A percentile compares a stretch with the other conserved stretches of the same genome.
These are phyloP conservation scores for Caradrina clavipalpis DNA, from an alignment of 2,888 invertebrate species.

Conservation along the genomic window DNA sequence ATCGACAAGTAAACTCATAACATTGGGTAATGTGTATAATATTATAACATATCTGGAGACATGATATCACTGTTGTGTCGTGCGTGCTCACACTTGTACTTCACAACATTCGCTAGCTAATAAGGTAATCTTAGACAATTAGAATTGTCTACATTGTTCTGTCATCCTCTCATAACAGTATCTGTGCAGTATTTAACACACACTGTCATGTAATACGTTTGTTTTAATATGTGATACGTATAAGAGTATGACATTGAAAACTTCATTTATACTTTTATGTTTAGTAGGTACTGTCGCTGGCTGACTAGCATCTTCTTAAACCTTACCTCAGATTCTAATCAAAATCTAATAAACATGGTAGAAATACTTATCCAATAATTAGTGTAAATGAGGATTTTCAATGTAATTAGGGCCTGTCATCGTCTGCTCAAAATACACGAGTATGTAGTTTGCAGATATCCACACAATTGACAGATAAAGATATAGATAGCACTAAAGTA, in stretches of 20 bases:
- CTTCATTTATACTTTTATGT: not conserved
- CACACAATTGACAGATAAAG: too few species aligned
- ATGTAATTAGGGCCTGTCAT: too few species aligned
- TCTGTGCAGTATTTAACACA: slow-evolving; percentile 5
- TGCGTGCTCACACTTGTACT: slow-evolving; percentile 12
- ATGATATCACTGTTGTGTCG: slow-evolving; percentile 15
- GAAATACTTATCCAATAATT: not conserved
- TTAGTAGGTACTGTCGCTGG: not conserved
- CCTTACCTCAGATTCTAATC: not conserved
- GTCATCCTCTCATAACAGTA: slow-evolving; percentile 35
- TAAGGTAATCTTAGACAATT: slow-evolving; percentile 54
- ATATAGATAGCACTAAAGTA: not conserved
- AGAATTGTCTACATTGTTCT: slow-evolving; percentile 42
- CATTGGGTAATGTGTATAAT: too few species aligned
- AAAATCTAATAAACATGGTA: not conserved
- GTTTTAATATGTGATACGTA: not conserved
- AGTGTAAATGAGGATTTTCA: not conserved
- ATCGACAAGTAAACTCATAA: not conserved
- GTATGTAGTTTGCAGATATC: too few species aligned
- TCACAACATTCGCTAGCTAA: slow-evolving; percentile 6
- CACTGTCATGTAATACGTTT: not conserved
- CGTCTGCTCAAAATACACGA: too few species aligned
- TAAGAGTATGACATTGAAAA: not conserved
- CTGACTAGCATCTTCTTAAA: not conserved
- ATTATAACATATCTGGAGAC: not conserved